Evolutionary conservation across 2,113 vertebrate genomes (phyloP).

Genomic region (Anolis sagrei): DNA sequence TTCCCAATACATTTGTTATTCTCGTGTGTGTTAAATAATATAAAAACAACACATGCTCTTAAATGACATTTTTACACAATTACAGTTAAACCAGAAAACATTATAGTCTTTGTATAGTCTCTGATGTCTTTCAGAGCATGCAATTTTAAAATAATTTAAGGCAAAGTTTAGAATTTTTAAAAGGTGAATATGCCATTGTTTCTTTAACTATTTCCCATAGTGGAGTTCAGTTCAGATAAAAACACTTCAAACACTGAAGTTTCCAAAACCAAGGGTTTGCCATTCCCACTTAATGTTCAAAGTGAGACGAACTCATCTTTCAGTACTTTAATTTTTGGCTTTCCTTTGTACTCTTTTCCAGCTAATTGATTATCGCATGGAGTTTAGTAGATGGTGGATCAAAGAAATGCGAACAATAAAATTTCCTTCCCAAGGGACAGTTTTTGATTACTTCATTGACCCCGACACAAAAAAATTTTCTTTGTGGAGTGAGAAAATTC

Average conservation of each 20-base stretch:
- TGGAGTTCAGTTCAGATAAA: constrained; percentile 27
- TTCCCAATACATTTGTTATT: background rate
- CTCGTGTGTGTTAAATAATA: background rate
- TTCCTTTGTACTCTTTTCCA: constrained; percentile 62
- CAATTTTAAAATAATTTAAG: constrained; percentile 14
- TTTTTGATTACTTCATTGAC: constrained; percentile 89
- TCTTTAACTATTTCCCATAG: background rate
- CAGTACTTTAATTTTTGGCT: constrained; percentile 44
- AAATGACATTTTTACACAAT: constrained; percentile 24
- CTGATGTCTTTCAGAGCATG: constrained; percentile 27
- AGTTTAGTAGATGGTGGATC: constrained; percentile 86
- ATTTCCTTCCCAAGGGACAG: constrained; percentile 82
- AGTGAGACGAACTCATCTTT: background rate
- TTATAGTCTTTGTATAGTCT: background rate
- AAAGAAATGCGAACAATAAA: constrained; percentile 85
- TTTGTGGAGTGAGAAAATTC: constrained; percentile 77
- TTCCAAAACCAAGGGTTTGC: background rate
- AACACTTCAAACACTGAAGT: background rate
- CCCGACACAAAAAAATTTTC: constrained; percentile 82
- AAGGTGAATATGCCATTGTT: background rate
- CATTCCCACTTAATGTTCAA: background rate
- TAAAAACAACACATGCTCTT: too few relatives aligned
- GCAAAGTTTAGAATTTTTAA: background rate
- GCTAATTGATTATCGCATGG: constrained; percentile 82
- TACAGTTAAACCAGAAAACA: background rate